Conservation (phyloP, 2,888 invertebrate species). For the Branchipolynoe longqiensis region DNA sequence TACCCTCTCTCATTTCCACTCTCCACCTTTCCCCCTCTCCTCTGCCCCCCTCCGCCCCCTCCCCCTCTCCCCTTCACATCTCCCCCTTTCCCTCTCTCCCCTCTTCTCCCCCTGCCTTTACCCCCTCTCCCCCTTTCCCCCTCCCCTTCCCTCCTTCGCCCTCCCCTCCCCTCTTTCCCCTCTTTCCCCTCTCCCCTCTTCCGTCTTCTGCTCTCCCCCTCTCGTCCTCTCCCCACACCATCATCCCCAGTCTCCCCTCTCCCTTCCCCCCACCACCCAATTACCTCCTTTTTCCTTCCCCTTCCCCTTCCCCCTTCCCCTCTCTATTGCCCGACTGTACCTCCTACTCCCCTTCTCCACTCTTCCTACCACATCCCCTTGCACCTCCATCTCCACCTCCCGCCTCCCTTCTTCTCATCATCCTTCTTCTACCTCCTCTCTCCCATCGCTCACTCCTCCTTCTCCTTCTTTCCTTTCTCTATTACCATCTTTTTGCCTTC, state of each 20-base stretch:
- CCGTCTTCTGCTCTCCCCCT: not conserved
- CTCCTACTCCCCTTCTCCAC: too few relatives aligned
- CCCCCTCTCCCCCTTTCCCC: not conserved
- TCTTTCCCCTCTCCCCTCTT: not conserved
- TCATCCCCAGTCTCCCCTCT: not conserved
- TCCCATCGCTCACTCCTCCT: too few relatives aligned
- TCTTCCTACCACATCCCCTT: too few relatives aligned
- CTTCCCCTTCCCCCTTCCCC: too few relatives aligned
- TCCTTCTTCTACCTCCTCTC: too few relatives aligned
- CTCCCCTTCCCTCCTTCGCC: not conserved
- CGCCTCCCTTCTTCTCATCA: too few relatives aligned
- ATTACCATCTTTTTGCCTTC: too few relatives aligned
- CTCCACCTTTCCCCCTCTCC: not conserved
- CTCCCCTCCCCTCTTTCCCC: not conserved
- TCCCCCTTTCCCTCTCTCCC: not conserved
- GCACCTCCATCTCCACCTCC: too few relatives aligned
- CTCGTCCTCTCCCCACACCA: not conserved
- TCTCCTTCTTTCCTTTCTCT: too few relatives aligned
- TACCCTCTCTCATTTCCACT: not conserved
- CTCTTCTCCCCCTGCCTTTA: not conserved
- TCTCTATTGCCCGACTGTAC: too few relatives aligned
- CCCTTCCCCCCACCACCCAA: not conserved
- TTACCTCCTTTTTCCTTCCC: not conserved
- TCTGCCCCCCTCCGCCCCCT: not conserved
- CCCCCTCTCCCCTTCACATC: not conserved